Evolutionary conservation across 2,888 invertebrate genomes (phyloP).

Genomic region (Crossocerus cetratus): DNA sequence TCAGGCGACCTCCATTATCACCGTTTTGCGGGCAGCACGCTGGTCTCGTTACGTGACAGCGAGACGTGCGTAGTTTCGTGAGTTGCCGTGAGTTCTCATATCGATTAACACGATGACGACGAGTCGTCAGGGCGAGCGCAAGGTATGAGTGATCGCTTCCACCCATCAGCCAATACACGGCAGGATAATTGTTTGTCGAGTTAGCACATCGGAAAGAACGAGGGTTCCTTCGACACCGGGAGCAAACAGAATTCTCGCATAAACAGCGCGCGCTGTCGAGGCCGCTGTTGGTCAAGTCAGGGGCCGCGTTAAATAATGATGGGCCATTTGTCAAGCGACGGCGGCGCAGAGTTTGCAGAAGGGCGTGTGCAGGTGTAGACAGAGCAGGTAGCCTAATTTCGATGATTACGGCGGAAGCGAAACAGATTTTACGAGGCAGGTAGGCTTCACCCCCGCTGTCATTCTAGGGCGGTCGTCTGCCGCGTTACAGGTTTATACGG

Average conservation of each 20-base stretch:
- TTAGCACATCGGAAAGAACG: too few relatives aligned
- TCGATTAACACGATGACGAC: conserved; percentile 31
- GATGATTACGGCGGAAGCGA: conserved; percentile 35
- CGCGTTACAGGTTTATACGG: conserved; percentile 55
- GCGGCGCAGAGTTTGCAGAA: neutral
- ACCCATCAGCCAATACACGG: neutral
- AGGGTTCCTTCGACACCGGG: too few relatives aligned
- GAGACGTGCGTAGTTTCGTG: neutral
- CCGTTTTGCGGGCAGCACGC: conserved; percentile 20
- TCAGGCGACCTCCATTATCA: conserved; percentile 42
- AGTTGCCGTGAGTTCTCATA: conserved; percentile 11
- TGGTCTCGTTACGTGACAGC: neutral
- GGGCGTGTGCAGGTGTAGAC: neutral
- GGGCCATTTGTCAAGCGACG: neutral
- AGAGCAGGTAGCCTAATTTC: conserved; percentile 28
- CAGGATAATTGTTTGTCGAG: neutral
- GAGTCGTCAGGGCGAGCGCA: neutral
- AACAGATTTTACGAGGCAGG: conserved; percentile 45
- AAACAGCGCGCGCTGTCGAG: too few relatives aligned
- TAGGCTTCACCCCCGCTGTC: conserved; percentile 31
- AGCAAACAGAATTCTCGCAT: too few relatives aligned
- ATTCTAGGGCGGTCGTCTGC: conserved; percentile 27
- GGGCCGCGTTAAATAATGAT: neutral
- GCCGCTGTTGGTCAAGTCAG: too few relatives aligned
- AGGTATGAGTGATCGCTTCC: neutral